phyloP scores from a whole-genome alignment of 2,888 invertebrate species.

The Lutraria lutraria region DNA sequence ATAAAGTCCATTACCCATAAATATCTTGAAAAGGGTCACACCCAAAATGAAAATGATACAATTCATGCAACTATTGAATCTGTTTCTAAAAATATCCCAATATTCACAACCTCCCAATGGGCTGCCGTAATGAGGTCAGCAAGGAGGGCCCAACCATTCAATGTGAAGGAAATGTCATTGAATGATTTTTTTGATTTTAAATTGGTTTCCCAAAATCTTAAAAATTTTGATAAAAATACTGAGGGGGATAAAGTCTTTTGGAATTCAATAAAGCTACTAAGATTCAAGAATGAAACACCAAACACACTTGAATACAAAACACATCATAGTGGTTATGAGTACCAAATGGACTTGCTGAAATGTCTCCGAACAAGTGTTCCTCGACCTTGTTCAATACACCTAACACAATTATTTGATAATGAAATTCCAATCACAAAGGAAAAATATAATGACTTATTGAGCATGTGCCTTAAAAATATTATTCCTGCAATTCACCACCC shows the following conservation, averaged over 20 bases:
- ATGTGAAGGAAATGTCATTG: conserved; percentile 43
- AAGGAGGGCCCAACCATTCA: conserved; percentile 42
- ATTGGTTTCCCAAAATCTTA: conserved; percentile 9
- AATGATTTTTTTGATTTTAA: conserved; percentile 58
- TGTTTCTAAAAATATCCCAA: conserved; percentile 1
- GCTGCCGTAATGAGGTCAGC: conserved; percentile 11
- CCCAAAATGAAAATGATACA: conserved; percentile 53
- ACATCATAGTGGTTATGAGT: conserved; percentile 44
- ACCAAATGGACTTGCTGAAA: conserved; percentile 39
- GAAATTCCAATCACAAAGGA: conserved; percentile 21
- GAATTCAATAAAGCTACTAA: conserved; percentile 38
- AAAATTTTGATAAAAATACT: conserved; percentile 50
- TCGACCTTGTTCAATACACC: background rate
- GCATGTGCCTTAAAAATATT: conserved; percentile 37
- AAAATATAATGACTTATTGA: conserved; percentile 47
- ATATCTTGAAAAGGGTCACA: conserved; percentile 44
- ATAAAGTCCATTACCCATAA: background rate
- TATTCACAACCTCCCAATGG: conserved; percentile 28
- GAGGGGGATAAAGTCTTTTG: conserved; percentile 48
- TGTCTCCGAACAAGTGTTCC: conserved; percentile 6
- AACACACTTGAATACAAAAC: conserved; percentile 40
- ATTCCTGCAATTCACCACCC: conserved; percentile 53
- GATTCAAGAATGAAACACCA: background rate
- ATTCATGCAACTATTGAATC: conserved; percentile 58
- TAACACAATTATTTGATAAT: background rate